Evolutionary conservation across 2,797 vertebrate genomes (phyloP).

Genomic region (Pyrocephalus nanus): DNA sequence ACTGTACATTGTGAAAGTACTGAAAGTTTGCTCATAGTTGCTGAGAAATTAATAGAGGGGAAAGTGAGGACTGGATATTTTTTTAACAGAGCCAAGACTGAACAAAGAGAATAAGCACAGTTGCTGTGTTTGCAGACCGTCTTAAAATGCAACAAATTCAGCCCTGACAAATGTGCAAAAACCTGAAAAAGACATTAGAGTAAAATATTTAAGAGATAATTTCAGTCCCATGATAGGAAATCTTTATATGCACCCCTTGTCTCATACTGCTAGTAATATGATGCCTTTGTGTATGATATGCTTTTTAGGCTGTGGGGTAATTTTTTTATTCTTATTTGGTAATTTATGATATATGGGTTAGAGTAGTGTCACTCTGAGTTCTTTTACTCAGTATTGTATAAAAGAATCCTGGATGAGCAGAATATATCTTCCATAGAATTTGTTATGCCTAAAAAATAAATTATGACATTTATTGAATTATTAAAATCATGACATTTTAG

Average conservation of each 20-base stretch:
- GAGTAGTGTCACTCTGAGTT: neutral
- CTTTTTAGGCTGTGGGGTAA: neutral
- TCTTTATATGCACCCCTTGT: neutral
- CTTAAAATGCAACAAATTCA: slow-evolving; percentile 10
- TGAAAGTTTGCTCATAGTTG: neutral
- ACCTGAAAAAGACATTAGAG: neutral
- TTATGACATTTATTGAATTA: neutral
- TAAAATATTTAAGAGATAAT: slow-evolving; percentile 59
- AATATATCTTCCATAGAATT: neutral
- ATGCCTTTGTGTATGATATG: neutral
- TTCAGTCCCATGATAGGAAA: neutral
- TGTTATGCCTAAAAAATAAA: neutral
- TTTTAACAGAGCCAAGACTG: neutral
- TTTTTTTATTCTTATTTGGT: neutral
- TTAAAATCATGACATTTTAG: slow-evolving; percentile 4
- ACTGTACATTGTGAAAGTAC: neutral
- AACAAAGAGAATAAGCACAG: neutral
- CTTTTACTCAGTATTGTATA: neutral
- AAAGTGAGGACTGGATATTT: neutral
- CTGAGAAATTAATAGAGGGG: neutral
- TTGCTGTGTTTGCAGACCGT: neutral
- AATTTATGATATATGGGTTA: neutral
- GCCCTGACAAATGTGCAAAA: slow-evolving; percentile 8
- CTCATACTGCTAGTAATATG: neutral
- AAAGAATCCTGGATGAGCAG: neutral